These are phyloP conservation scores for Lepidothrix coronata DNA, from an alignment of 2,113 vertebrate species.

Conservation along the genomic window DNA sequence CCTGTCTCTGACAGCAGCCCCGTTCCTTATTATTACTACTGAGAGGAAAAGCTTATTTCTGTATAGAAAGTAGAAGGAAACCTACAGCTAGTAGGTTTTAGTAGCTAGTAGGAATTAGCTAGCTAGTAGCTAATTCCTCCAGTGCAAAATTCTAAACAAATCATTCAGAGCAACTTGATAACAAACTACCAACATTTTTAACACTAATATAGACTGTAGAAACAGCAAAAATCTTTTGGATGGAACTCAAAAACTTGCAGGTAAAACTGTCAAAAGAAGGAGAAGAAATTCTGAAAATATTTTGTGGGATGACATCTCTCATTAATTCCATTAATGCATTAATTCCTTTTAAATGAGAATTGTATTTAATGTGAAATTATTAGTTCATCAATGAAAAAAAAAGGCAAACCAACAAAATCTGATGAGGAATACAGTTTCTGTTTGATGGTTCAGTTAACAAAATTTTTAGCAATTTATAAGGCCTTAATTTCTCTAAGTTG, in stretches of 20 bases:
- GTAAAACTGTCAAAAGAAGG: not conserved
- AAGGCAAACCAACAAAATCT: not conserved
- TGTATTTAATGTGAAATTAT: not conserved
- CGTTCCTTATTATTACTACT: not conserved
- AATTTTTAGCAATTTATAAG: not conserved
- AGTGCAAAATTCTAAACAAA: not conserved
- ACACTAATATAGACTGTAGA: not conserved
- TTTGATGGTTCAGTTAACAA: not conserved
- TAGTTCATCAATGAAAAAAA: not conserved
- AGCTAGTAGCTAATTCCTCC: not conserved
- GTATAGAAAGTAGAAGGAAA: not conserved
- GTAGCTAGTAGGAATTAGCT: too few relatives aligned
- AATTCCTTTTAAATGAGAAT: not conserved
- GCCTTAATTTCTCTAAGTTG: not conserved
- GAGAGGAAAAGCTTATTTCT: not conserved
- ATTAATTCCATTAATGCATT: not conserved
- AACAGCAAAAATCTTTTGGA: not conserved
- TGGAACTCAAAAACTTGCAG: not conserved
- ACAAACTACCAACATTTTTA: not conserved
- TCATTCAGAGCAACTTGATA: rapidly evolving
- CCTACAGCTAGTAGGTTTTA: not conserved
- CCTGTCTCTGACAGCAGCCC: not conserved
- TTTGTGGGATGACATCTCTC: not conserved
- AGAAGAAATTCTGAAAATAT: not conserved
- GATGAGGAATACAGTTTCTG: not conserved